phyloP scores from a whole-genome alignment of 2,888 invertebrate species.

The Catocala nupta region DNA sequence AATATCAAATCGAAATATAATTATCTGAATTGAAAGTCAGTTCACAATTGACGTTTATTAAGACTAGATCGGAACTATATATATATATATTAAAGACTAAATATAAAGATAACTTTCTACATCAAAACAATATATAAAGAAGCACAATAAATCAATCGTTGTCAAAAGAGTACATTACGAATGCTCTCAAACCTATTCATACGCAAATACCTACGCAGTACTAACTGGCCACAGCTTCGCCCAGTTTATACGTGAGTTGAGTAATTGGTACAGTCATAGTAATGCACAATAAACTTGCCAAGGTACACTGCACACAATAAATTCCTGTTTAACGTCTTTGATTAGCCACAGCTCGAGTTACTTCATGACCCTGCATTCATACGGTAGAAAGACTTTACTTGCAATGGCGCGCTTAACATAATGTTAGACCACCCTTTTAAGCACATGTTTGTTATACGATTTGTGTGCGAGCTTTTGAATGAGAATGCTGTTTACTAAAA shows the following conservation, averaged over 20 bases:
- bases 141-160: too few relatives aligned
- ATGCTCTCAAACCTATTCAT: slow-evolving; percentile 1
- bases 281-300: slow-evolving; percentile 82
- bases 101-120: too few relatives aligned
- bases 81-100: too few relatives aligned
- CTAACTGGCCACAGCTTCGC: slow-evolving; percentile 29
- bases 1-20: too few relatives aligned
- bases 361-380: slow-evolving; percentile 65
- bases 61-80: too few relatives aligned
- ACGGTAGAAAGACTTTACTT: slow-evolving; percentile 34
- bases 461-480: slow-evolving; percentile 39
- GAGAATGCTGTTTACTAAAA: slow-evolving; percentile 26
- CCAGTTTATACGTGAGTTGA: slow-evolving; percentile 74
- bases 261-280: slow-evolving; percentile 83
- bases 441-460: slow-evolving; percentile 40
- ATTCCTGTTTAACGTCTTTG: slow-evolving; percentile 84
- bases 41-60: too few relatives aligned
- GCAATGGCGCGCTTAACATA: slow-evolving; percentile 42
- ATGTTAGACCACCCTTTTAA: slow-evolving; percentile 74
- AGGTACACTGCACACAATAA: slow-evolving; percentile 83
- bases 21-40: too few relatives aligned
- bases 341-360: slow-evolving; percentile 82
- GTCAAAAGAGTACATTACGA: background rate
- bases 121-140: too few relatives aligned
- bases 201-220: slow-evolving; percentile 9